Base-by-base conservation (phyloP, 1,140 invertebrate genomes). In the Arctopsyche grandis region DNA sequence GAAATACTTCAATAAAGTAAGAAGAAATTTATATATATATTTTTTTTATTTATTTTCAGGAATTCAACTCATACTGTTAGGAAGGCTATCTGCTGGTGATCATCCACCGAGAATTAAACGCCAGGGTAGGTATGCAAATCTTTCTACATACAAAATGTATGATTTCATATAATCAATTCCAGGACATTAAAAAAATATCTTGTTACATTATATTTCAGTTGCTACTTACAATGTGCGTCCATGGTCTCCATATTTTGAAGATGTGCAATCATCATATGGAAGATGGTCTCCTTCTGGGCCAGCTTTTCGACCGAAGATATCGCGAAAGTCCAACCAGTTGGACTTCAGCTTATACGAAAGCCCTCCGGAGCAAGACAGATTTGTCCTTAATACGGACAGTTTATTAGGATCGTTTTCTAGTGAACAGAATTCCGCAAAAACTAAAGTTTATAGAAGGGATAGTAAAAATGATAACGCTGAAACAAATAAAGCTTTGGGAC, bases 401-500 rank as follows among this genome's bases (percentile, higher is more conserved):
- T 44, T 79, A 16, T 43, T 79, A 5, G 78, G 74, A 52, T 74
- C 78, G 9, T 79, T 66, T 58, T 44, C 77, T 5, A 16, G 48
- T 7, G 24, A 26, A 10, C 80, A 77, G 21, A n/a, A 22, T 7
- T 29, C 19, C 10, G 14, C 29, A 12, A 74, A 60, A 5, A 77
- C 75, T 22, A 74, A 56, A 60, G 78, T 66, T 14, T 79, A 77
- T 19, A 73, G 79, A 1, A 38, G 78, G 12, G 79, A 77, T n/a
- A 80, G 71, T 58, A 76, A 78, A 19, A 46, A 78, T 63, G 76
- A 79, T 29, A 79, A 77, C 19, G 43, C 60, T 12, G 79, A 79
- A 66, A 80, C 79, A 3, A 81, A 81, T 48, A 80, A 81, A 74
- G 79, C 82, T 82, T 76, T 75, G 85, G 46, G 80, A 86, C 85